A percentile compares a stretch with the other conserved stretches of the same genome.
phyloP scores from a whole-genome alignment of 2,888 invertebrate genomes.

The Acanthosoma haemorrhoidale region DNA sequence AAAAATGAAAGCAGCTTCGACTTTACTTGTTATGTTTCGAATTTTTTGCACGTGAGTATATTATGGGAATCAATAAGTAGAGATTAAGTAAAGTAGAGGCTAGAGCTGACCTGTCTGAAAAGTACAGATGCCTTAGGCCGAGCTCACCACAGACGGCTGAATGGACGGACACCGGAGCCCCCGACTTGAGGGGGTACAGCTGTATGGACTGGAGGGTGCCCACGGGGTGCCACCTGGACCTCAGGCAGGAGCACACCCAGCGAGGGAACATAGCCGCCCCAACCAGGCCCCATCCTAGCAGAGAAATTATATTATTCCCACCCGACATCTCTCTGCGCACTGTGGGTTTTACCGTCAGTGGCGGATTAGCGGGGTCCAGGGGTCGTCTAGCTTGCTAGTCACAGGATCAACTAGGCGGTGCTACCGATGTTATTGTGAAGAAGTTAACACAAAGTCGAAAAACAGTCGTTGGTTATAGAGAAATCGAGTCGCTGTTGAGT shows the following conservation, averaged over 20 bases:
- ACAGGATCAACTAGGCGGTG: too few relatives aligned
- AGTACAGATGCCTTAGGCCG: background rate
- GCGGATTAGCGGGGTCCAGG: background rate
- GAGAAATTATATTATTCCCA: background rate
- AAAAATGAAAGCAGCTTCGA: too few relatives aligned
- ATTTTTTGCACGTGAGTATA: too few relatives aligned
- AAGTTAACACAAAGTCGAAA: too few relatives aligned
- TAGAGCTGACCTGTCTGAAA: background rate
- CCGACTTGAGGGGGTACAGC: conserved; percentile 1
- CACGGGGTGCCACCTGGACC: background rate
- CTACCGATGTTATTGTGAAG: too few relatives aligned
- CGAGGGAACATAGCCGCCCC: background rate
- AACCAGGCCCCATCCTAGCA: background rate
- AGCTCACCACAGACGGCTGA: background rate
- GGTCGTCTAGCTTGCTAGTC: background rate
- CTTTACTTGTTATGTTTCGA: too few relatives aligned
- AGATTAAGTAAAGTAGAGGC: background rate
- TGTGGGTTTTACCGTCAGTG: too few relatives aligned
- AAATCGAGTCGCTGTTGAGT: too few relatives aligned
- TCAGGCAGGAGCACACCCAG: background rate
- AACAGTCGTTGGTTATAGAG: too few relatives aligned
- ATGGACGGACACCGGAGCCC: background rate
- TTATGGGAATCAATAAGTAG: background rate
- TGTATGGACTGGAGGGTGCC: background rate
- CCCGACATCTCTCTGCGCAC: background rate